Evolutionary conservation across 1,140 invertebrate species (phyloP).

Genomic region (Drosophila kikkawai): DNA sequence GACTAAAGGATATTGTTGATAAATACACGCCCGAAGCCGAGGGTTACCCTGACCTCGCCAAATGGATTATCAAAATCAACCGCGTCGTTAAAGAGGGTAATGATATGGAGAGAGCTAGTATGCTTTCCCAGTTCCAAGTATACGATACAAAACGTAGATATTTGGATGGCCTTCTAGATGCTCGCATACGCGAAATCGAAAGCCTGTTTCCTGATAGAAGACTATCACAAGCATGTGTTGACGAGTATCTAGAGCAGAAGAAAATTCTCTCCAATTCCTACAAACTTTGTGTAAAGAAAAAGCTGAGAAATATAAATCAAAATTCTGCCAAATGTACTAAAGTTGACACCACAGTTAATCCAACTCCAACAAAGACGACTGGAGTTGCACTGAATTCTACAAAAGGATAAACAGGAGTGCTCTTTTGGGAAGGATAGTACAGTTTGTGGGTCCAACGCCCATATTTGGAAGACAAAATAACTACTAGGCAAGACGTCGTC

Average conservation of each 20-base stretch:
- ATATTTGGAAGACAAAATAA: too few relatives aligned
- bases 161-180: neutral
- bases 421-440: too few relatives aligned
- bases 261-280: neutral
- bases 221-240: neutral
- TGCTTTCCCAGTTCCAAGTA: neutral
- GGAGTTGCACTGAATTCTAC: too few relatives aligned
- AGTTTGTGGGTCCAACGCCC: too few relatives aligned
- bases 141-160: neutral
- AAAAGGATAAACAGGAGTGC: too few relatives aligned
- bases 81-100: accelerated
- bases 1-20: neutral
- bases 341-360: too few relatives aligned
- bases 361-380: too few relatives aligned
- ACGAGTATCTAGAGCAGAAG: neutral
- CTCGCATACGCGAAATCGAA: neutral
- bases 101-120: accelerated
- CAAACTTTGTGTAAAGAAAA: neutral
- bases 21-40: accelerated
- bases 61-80: neutral
- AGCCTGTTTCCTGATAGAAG: neutral
- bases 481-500: too few relatives aligned
- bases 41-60: neutral
- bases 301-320: accelerated
- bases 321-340: neutral